Evolutionary conservation across 2,888 invertebrate species (phyloP).

Genomic region (Agonum fuliginosum): DNA sequence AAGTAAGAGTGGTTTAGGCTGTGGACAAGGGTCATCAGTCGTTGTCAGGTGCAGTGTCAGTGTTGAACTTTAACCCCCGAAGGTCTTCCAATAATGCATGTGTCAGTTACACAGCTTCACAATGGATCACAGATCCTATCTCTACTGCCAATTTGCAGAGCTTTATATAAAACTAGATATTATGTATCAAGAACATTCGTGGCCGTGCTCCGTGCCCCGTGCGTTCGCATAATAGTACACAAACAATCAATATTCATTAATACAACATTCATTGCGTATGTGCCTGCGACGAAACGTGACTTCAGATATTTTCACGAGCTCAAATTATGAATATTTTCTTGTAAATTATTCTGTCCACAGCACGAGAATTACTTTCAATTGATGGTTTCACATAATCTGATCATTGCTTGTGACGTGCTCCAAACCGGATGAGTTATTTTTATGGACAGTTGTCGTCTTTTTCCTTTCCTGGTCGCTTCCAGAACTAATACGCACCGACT

Average conservation of each 20-base stretch:
- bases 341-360: conserved; percentile 3
- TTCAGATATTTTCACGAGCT: background rate
- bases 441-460: conserved; percentile 45
- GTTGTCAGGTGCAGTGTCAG: conserved; percentile 20
- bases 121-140: conserved; percentile 53
- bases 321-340: background rate
- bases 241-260: conserved; percentile 41
- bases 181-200: too few relatives aligned
- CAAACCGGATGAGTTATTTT: conserved; percentile 47
- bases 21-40: background rate
- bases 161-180: too few relatives aligned
- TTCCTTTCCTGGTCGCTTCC: conserved; percentile 35
- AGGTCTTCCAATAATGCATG: conserved; percentile 47
- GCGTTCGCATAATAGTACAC: conserved; percentile 20
- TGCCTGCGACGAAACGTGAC: background rate
- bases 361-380: background rate
- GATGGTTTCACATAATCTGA: conserved; percentile 10
- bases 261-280: background rate
- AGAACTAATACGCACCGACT: conserved; percentile 40
- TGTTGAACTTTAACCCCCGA: conserved; percentile 23
- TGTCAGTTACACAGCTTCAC: conserved; percentile 55
- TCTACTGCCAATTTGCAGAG: conserved; percentile 48
- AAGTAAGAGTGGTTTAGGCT: background rate
- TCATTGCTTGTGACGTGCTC: conserved; percentile 41
- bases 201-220: background rate